Conservation (phyloP, 2,797 vertebrate species). For the Alosa sapidissima region DNA sequence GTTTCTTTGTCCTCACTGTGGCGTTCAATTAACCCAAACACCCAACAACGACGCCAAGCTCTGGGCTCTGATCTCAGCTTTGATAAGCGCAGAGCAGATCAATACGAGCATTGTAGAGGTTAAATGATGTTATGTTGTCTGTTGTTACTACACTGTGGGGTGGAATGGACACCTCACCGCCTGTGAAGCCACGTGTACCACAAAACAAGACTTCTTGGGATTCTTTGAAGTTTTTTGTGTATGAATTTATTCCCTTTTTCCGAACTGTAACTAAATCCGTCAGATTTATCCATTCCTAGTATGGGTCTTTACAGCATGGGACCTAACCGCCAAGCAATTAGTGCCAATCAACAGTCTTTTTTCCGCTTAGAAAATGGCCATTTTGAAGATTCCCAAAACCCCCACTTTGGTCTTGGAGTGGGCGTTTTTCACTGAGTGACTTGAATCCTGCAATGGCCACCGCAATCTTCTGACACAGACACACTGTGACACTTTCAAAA, state of each 20-base stretch:
- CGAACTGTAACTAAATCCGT: background rate
- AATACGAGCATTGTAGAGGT: slow-evolving; percentile 83
- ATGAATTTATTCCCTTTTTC: slow-evolving; percentile 81
- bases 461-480: slow-evolving; percentile 99
- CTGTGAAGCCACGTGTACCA: background rate
- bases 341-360: slow-evolving; percentile 94
- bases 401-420: slow-evolving; percentile 96
- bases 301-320: background rate
- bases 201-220: background rate
- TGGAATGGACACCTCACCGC: slow-evolving; percentile 60
- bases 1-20: slow-evolving; percentile 70
- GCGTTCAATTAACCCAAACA: slow-evolving; percentile 66
- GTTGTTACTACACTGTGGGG: slow-evolving; percentile 70
- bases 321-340: slow-evolving; percentile 82
- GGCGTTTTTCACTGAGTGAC: slow-evolving; percentile 96
- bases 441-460: slow-evolving; percentile 92
- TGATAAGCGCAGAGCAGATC: slow-evolving; percentile 77
- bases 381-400: slow-evolving; percentile 94
- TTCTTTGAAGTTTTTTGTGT: slow-evolving; percentile 49
- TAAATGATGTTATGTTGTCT: slow-evolving; percentile 80
- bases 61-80: slow-evolving; percentile 66
- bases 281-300: background rate
- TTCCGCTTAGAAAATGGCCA: slow-evolving; percentile 93
- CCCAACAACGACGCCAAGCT: slow-evolving; percentile 61
- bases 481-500: slow-evolving; percentile 99